Base-by-base conservation (phyloP, 1,140 invertebrate species). In the Homarus americanus region DNA sequence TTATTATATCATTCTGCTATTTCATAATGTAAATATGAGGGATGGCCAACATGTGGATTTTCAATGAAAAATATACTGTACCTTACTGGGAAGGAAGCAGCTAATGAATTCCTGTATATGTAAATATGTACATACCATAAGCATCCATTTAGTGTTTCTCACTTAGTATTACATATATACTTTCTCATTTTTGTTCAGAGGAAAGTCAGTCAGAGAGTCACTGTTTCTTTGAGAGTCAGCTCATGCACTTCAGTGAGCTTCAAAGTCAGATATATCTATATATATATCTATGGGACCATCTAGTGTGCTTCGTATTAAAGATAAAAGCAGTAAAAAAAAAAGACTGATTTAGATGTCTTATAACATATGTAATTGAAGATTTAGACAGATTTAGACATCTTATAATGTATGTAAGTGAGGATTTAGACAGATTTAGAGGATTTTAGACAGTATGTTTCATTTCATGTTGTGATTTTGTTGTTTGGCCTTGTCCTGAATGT, bases 1-100 rank as follows among this genome's bases (percentile, higher is more conserved):
- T 79, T 79, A 44, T 32, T 79, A 79, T 44, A 41, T n/a, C 44
- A 69, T 9, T 32, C 63, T 49, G 49, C 44, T 79, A 36, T 49
- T 79, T 79, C 76, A 41, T 79, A 79, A 28, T 79, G 76, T 79
- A 79, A 49, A 79, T 79, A 79, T 32, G 44, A 40, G 75, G 40
- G 32, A 32, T 79, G 24, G 44, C 40, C 40, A 79, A n/a, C 75
- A 17, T 32, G 28, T 44, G 76, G 76, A 79, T 79, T 79, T 79
- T 79, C 76, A 79, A 79, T 79, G 76, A 44, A 79, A 79, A 79
- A 79, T 44, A 49, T 36, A 69, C 63, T 28, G 63, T 69, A 69
- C 63, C 63, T 69, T 69, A 69, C n/a, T 69, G 63, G 28, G 32
- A 69, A 69, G 63, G 63, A 69, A 69, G 28, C 63, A 32, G 63